Evolutionary conservation across 1,140 invertebrate genomes (phyloP), one percentile per base, ranked within the genome.

Genomic region (Papilio dardanus): DNA sequence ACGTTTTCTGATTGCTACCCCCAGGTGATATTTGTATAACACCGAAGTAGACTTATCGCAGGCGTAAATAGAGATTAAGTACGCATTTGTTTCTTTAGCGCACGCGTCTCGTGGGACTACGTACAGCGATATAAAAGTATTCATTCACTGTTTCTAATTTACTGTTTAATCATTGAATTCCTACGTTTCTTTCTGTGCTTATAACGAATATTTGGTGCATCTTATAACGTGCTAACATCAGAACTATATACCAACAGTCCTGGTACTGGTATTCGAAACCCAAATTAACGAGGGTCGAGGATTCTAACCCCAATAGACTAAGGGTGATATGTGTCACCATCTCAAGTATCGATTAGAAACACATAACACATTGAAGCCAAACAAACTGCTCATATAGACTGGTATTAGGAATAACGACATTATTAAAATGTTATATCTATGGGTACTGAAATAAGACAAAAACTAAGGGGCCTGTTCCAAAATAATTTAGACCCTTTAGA

Each of bases 21-120:
- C 79, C 76, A 84, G 79, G 79, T 84, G 78, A 77, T 82, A 78
- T 82, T 84, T 81, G 78, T 77, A 81, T 66, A 82, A 80, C 77
- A 79, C 79, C 77, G 73, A 84, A 84, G 81, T 82, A 82, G 81
- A 80, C 81, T 82, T 84, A 82, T 82, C 81, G 79, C 77, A 77
- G 74, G 76, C 78, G 77, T 84, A 82, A 84, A 80, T 79, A 78
- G 76, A 79, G 79, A 81, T 82, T 84, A 81, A 77, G 78, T 79
- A 77, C 78, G 79, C 80, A 77, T 84, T 82, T 82, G 77, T 78
- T 81, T 75, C 69, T 71, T 71, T 71, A 71, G 69, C 69, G 40
- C 69, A 71, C 69, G 40, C 28, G 69, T 71, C 69, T 71, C 69
- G n/a, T 28, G 69, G 24, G 40, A 42, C 37, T 69, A 69, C 40